Conservation (phyloP, 2,888 invertebrate species). For the Octonoba sinensis region DNA sequence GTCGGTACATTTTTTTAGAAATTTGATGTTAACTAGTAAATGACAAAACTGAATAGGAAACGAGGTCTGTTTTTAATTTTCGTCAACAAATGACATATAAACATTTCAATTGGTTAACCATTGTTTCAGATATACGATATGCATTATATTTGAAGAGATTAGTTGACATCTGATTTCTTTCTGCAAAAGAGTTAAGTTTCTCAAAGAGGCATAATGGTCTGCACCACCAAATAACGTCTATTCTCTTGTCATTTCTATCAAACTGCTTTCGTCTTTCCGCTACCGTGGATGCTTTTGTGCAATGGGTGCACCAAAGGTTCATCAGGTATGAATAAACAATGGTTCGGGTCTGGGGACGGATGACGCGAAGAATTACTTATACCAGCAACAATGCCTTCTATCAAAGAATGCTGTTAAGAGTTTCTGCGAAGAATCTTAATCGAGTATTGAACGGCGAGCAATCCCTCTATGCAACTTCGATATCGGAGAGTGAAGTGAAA, state of each 20-base stretch:
- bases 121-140: too few relatives aligned
- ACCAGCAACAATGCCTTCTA: not conserved
- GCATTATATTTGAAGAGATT: too few relatives aligned
- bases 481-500: constrained; percentile 19
- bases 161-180: too few relatives aligned
- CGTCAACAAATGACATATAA: too few relatives aligned
- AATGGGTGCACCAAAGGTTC: not conserved
- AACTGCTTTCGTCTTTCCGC: not conserved
- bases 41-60: too few relatives aligned
- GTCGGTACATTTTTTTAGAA: too few relatives aligned
- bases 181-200: too few relatives aligned
- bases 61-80: too few relatives aligned
- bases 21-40: too few relatives aligned
- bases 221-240: too few relatives aligned
- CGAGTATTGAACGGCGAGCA: constrained; percentile 21
- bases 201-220: too few relatives aligned
- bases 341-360: not conserved
- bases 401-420: constrained; percentile 6
- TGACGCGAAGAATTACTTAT: constrained; percentile 3
- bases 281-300: not conserved
- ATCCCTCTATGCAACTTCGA: constrained; percentile 9
- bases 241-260: not conserved
- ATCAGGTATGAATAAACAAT: constrained; percentile 1
- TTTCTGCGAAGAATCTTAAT: constrained; percentile 25
- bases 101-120: too few relatives aligned